Evolutionary conservation across 1,140 invertebrate species (phyloP), one percentile per base, ranked within the genome.

Genomic region (Ceratina japonica): DNA sequence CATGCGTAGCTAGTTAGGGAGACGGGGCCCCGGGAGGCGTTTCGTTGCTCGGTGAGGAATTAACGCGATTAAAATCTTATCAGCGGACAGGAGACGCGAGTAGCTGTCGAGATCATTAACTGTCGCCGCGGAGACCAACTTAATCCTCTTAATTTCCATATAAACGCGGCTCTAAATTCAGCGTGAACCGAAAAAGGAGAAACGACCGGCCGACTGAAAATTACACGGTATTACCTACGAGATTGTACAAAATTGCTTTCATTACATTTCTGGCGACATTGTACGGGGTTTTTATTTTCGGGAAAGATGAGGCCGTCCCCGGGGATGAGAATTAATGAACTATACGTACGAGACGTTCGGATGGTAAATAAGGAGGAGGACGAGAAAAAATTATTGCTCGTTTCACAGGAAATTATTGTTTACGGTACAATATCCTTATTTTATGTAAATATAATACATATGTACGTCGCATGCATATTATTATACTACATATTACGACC

Each of bases 21-120:
- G 16, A 56, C 16, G 24, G 18, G n/a, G 24, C 24, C 20, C 22
- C 22, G 8, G 24, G 16, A 51, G 56, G 49, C 64, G 64, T 51
- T 51, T 66, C 27, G 66, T n/a, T 70, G 51, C 24, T 31, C 8
- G 12, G 12, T 52, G 54, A 18, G 8, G 66, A 27, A 20, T 66
- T 44, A 13, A 15, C 51, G 18, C 51, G 66, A 70, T 70, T 70
- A 70, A 54, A 70, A 56, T 54, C 66, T 56, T 54, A 70, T 70
- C 66, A 16, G 51, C 8, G 66, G 18, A 31, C 51, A 56, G n/a
- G 52, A 31, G 51, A 27, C 51, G 51, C 52, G 24, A 70, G 65
- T 68, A 68, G 20, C 65, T 52, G 49, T 68, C 49, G 49, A 68
- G 51, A 56, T 70, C 66, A 37, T 56, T 70, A 70, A 70, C 66